A percentile compares a stretch with the other conserved stretches of the same genome.
Conservation (phyloP, 1,140 invertebrate genomes). For the Ruditapes philippinarum region DNA sequence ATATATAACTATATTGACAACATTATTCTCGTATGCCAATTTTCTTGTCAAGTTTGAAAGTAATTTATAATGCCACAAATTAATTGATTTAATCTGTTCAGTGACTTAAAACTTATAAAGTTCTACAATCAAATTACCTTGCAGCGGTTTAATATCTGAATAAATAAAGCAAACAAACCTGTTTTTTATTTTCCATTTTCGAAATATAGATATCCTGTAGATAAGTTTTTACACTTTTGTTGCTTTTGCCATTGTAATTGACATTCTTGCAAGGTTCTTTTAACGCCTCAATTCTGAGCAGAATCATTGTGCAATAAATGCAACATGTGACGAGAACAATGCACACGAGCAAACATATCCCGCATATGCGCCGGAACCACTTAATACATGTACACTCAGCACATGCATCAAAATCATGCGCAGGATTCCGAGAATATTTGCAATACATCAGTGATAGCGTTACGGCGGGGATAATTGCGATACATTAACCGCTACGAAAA, state of each 20-base stretch:
- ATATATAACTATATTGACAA: too few relatives aligned
- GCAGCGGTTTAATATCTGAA: too few relatives aligned
- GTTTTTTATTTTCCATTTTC: too few relatives aligned
- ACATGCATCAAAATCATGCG: not conserved
- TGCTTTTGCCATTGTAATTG: not conserved
- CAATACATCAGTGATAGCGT: not conserved
- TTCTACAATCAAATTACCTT: too few relatives aligned
- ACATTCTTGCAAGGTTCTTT: not conserved
- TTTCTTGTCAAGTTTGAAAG: too few relatives aligned
- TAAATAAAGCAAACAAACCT: too few relatives aligned
- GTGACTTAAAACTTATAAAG: too few relatives aligned
- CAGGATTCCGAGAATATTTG: not conserved
- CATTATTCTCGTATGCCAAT: too few relatives aligned
- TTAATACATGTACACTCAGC: not conserved
- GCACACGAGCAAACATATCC: not conserved
- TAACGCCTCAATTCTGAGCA: not conserved
- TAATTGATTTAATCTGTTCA: too few relatives aligned
- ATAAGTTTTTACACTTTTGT: not conserved
- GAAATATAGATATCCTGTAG: not conserved
- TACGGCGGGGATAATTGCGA: too few relatives aligned
- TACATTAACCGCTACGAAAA: too few relatives aligned
- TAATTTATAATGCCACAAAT: too few relatives aligned
- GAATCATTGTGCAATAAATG: not conserved
- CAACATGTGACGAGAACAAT: not conserved
- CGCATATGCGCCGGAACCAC: not conserved